Conservation (phyloP, 2,888 invertebrate genomes). For the Drymonia ruficornis region DNA sequence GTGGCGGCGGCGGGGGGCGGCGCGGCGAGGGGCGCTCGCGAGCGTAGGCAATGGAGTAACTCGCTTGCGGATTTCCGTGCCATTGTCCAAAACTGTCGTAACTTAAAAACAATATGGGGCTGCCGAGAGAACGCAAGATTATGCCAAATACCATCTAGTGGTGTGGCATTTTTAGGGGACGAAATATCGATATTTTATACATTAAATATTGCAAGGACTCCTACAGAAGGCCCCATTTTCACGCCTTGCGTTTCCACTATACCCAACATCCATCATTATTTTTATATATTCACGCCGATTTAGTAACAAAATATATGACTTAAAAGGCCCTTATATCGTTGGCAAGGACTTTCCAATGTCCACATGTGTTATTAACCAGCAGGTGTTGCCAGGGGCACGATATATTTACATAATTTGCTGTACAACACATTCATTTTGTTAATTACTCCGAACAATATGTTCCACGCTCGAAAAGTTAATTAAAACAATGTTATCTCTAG, state of each 20-base stretch:
- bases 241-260: too few species aligned
- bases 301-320: background rate
- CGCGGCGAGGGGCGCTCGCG: background rate
- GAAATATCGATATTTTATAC: slow-evolving; percentile 8
- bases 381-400: background rate
- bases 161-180: slow-evolving; percentile 8
- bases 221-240: too few species aligned
- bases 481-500: slow-evolving; percentile 8
- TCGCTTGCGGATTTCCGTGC: slow-evolving; percentile 56
- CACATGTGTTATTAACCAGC: background rate
- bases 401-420: slow-evolving; percentile 37
- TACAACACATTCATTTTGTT: slow-evolving; percentile 34
- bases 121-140: slow-evolving; percentile 44
- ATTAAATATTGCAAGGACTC: too few species aligned
- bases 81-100: slow-evolving; percentile 73
- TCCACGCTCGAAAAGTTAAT: slow-evolving; percentile 2
- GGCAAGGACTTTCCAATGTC: slow-evolving; percentile 4
- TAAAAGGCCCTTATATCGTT: background rate
- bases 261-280: background rate
- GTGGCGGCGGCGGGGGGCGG: background rate
- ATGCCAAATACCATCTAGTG: slow-evolving; percentile 41
- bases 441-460: slow-evolving; percentile 20
- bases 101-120: slow-evolving; percentile 74
- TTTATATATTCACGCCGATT: background rate
- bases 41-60: slow-evolving; percentile 19